A percentile compares a stretch with the other conserved stretches of the same genome.
phyloP scores from a whole-genome alignment of 2,113 vertebrate genomes.

The Indicator indicator region DNA sequence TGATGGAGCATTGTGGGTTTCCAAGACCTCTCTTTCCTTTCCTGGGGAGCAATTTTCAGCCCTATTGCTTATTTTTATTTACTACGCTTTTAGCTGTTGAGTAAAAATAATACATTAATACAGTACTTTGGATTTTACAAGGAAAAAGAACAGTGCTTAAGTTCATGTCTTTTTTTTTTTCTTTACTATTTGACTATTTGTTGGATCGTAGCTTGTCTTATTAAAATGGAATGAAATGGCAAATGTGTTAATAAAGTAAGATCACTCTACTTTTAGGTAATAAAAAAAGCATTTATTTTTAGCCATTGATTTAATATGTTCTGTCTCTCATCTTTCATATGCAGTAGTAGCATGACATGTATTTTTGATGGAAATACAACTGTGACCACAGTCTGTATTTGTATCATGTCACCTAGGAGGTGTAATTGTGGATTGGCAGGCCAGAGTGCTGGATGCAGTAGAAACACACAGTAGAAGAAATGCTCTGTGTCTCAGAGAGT shows the following conservation, averaged over 20 bases:
- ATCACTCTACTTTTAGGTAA: not conserved
- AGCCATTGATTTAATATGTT: not conserved
- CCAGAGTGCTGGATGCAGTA: not conserved
- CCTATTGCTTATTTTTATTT: not conserved
- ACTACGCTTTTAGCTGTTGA: not conserved
- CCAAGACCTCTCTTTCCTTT: not conserved
- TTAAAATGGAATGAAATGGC: not conserved
- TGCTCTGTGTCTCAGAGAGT: not conserved
- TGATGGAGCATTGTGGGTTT: not conserved
- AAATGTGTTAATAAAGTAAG: not conserved
- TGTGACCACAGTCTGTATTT: conserved; percentile 55
- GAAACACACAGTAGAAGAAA: not conserved
- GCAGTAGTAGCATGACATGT: not conserved
- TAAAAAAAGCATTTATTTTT: not conserved
- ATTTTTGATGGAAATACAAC: conserved; percentile 38
- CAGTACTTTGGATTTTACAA: not conserved
- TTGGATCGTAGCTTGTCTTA: not conserved
- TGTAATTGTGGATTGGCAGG: conserved; percentile 45
- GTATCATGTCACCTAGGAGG: conserved; percentile 50
- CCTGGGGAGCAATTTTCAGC: not conserved
- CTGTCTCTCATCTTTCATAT: conserved; percentile 9
- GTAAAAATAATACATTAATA: not conserved
- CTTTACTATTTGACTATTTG: not conserved
- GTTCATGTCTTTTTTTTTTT: not conserved
- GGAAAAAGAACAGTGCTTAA: not conserved